Evolutionary conservation across 2,888 invertebrate genomes (phyloP), one percentile per base, ranked within the genome.

Genomic region (Ischnura elegans): DNA sequence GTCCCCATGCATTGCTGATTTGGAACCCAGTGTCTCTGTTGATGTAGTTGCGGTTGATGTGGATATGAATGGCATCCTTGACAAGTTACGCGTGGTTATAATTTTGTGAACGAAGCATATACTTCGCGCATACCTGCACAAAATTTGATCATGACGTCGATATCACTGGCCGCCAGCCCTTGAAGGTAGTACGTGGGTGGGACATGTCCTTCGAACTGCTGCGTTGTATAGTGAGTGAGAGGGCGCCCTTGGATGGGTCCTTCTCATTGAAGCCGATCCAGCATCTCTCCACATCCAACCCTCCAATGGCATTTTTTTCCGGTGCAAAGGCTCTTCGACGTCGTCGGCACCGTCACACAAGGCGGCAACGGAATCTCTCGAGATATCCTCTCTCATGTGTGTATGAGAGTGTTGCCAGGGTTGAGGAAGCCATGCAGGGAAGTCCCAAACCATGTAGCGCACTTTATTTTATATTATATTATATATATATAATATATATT

Each of bases 281-380:
- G 90, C 36, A 36, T 3, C 16, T 36, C 25, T 61, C 42, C 16
- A 13, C 66, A 42, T 25, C 10, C 55, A 21, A 5, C 2, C 87
- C 61, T 36, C 55, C 45, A 43, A 90, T 90, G 90, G n/a, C 43
- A 45, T 16, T 86, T 85, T 51, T 42, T 25, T 45, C 86, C 86
- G 43, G 43, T 42, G 36, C 55, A 43, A 61, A 42, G 87, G 61
- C 51, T 87, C 61, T 25, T n/a, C 51, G 51, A 19, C 51, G 47
- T 47, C 16, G 55, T 55, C 87, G 87, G 55, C 55, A n/a, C 61
- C 90, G 43, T 90, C 90, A 61, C 90, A 61, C 61, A 43, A n/a
- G 90, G 90, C 45, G 61, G 25, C 90, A 45, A 8, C 13, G 36
- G 90, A 90, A 8, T 5, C 43, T 61, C 66, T 21, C 55, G n/a